Evolutionary conservation across 1,140 invertebrate genomes (phyloP).

Genomic region (Platyura marginata): DNA sequence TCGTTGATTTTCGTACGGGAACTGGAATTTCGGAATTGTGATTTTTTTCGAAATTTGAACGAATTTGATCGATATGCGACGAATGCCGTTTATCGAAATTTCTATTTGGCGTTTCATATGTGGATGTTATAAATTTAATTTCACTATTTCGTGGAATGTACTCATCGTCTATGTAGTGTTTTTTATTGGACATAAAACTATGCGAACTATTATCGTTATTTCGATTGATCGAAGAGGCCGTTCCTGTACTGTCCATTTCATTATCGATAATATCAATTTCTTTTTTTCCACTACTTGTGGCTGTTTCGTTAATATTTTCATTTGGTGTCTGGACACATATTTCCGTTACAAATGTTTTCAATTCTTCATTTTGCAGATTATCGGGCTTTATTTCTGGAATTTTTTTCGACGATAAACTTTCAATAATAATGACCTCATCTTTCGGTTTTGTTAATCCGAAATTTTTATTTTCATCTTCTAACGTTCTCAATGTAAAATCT

Average conservation of each 20-base stretch:
- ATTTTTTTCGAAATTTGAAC: constrained; percentile 27
- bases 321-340: not conserved
- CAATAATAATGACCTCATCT: not conserved
- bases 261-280: not conserved
- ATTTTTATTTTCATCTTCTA: constrained; percentile 1
- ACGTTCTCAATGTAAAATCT: constrained; percentile 3
- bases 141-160: constrained; percentile 29
- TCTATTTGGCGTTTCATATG: constrained; percentile 28
- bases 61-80: constrained; percentile 25
- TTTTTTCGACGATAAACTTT: constrained; percentile 1
- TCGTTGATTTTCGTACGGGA: constrained; percentile 10
- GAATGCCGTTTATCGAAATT: constrained; percentile 24
- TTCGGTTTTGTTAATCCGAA: not conserved
- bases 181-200: too few species aligned
- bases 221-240: constrained; percentile 1
- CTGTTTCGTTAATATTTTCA: not conserved
- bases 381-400: not conserved
- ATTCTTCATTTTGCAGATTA: not conserved
- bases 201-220: too few species aligned
- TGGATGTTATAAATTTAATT: constrained; percentile 36
- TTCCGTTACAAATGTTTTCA: constrained; percentile 1
- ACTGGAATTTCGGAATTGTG: constrained; percentile 8
- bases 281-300: not conserved
- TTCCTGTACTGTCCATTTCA: too few species aligned
- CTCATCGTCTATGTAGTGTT: constrained; percentile 25